phyloP scores from a whole-genome alignment of 2,888 invertebrate species.

The Pycnomerus fuliginosus region DNA sequence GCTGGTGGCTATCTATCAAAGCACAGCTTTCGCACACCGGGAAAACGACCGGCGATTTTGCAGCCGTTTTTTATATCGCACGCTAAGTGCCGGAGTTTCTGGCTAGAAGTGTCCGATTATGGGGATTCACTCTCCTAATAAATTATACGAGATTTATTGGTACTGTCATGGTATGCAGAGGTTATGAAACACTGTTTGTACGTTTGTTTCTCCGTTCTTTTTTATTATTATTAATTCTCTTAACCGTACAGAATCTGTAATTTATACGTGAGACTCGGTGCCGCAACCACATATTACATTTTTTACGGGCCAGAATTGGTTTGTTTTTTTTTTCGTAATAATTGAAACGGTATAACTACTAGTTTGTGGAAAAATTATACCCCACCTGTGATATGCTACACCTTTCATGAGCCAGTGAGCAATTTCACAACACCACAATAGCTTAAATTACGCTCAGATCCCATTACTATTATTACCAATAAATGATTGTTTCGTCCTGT shows the following conservation, averaged over 20 bases:
- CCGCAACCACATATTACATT: conserved; percentile 23
- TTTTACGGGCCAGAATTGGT: conserved; percentile 12
- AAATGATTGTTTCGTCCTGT: too few relatives aligned
- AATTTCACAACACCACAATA: conserved; percentile 17
- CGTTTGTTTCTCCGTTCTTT: conserved; percentile 29
- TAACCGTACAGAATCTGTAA: conserved; percentile 30
- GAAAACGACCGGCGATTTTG: conserved; percentile 33
- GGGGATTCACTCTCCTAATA: conserved; percentile 37
- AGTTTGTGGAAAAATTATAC: conserved; percentile 1
- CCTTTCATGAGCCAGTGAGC: conserved; percentile 16
- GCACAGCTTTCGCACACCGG: conserved; percentile 26
- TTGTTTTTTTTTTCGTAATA: conserved; percentile 2
- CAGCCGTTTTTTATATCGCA: conserved; percentile 38
- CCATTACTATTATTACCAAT: too few relatives aligned
- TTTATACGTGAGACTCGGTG: conserved; percentile 28
- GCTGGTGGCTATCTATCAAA: conserved; percentile 48
- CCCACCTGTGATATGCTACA: conserved; percentile 7
- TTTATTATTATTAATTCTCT: conserved; percentile 38
- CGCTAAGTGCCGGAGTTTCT: conserved; percentile 24
- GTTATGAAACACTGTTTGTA: conserved; percentile 46
- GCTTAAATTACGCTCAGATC: conserved; percentile 16
- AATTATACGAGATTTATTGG: conserved; percentile 43
- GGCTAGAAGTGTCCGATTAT: conserved; percentile 32
- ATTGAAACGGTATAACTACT: conserved; percentile 4
- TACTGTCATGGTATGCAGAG: conserved; percentile 35